These are phyloP conservation scores for Crocidura indochinensis DNA, from an alignment of 2,797 vertebrate species.

Conservation along the genomic window DNA sequence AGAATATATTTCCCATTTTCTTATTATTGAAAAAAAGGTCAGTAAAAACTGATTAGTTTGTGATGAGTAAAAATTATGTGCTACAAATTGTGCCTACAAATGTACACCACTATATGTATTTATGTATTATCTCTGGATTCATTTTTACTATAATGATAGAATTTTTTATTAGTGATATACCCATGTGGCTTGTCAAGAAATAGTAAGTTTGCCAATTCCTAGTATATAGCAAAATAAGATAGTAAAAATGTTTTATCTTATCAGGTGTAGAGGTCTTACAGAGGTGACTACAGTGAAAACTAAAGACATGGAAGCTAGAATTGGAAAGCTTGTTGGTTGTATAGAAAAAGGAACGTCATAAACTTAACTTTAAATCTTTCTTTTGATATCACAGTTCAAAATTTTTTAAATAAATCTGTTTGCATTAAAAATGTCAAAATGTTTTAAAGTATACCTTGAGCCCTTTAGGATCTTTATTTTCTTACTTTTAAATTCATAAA, in stretches of 20 bases:
- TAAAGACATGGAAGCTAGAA: not conserved
- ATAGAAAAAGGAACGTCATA: not conserved
- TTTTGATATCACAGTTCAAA: not conserved
- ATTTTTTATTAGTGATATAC: slow-evolving; percentile 30
- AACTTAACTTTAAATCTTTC: not conserved
- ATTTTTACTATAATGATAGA: not conserved
- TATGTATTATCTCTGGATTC: not conserved
- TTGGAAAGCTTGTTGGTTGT: not conserved
- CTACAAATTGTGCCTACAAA: not conserved
- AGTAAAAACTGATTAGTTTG: not conserved
- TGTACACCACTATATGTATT: not conserved
- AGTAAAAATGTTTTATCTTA: not conserved
- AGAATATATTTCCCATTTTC: slow-evolving; percentile 1
- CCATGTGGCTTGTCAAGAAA: not conserved
- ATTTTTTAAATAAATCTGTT: not conserved
- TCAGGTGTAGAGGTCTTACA: not conserved
- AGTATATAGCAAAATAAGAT: slow-evolving; percentile 19
- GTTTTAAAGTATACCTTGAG: not conserved
- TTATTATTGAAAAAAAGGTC: not conserved
- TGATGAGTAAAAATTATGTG: not conserved
- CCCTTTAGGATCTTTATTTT: not conserved
- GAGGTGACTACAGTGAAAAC: not conserved
- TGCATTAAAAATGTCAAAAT: not conserved
- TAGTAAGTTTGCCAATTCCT: not conserved
- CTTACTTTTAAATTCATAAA: slow-evolving; percentile 63